Evolutionary conservation across 1,140 invertebrate species (phyloP).

Genomic region (Cecropterus lyciades): DNA sequence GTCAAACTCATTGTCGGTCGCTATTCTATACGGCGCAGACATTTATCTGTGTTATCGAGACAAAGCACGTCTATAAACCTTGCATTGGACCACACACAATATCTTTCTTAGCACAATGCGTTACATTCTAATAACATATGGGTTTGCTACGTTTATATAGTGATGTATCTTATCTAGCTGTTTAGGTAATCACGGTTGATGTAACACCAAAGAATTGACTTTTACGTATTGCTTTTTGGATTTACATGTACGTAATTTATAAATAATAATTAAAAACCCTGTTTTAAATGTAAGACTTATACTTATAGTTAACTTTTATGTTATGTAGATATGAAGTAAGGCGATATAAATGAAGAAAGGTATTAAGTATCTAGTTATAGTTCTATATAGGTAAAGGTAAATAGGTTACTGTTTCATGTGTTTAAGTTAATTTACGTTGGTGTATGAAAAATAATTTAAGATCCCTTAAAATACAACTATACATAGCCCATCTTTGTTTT

Average conservation of each 20-base stretch:
- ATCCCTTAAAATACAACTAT: not conserved
- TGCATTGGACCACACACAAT: constrained; percentile 82
- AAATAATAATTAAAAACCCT: too few species aligned
- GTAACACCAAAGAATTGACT: constrained; percentile 44
- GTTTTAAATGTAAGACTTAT: too few species aligned
- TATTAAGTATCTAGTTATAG: too few species aligned
- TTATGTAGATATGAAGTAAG: too few species aligned
- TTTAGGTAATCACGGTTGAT: constrained; percentile 59
- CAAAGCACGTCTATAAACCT: constrained; percentile 77
- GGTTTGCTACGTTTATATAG: constrained; percentile 62
- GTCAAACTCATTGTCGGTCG: constrained; percentile 74
- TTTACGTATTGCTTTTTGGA: too few species aligned
- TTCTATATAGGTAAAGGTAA: too few species aligned
- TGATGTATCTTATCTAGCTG: constrained; percentile 61
- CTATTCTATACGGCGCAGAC: constrained; percentile 68
- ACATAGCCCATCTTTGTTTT: not conserved
- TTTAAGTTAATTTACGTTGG: too few species aligned
- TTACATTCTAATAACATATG: constrained; percentile 75
- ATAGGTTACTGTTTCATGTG: too few species aligned
- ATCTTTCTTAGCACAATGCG: constrained; percentile 72
- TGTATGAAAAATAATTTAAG: too few species aligned
- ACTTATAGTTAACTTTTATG: too few species aligned
- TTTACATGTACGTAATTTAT: too few species aligned
- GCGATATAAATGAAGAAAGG: too few species aligned
- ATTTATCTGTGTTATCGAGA: constrained; percentile 82